A percentile compares a stretch with the other conserved stretches of the same genome.
These are phyloP conservation scores for Drosophila oshimai DNA, from an alignment of 1,140 invertebrate species.

Conservation along the genomic window DNA sequence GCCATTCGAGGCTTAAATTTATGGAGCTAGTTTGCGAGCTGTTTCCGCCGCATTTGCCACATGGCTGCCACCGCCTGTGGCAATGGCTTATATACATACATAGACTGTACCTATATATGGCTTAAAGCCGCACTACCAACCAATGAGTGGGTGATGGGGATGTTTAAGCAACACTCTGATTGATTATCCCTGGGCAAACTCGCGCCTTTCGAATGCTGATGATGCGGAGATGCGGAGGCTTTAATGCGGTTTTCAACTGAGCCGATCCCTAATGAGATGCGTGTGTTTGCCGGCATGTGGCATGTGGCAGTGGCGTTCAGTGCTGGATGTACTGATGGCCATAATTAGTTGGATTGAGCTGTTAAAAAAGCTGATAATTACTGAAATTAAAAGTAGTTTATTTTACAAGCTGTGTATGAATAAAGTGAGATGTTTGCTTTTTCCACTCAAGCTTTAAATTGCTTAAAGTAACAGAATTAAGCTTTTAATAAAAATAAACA, in stretches of 20 bases:
- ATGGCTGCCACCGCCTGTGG: conserved; percentile 27
- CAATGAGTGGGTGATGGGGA: too few relatives aligned
- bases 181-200: conserved; percentile 24
- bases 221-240: background rate
- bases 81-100: background rate
- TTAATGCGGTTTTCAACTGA: conserved; percentile 5
- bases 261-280: conserved; percentile 20
- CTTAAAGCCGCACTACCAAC: too few relatives aligned
- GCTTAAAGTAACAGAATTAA: too few relatives aligned
- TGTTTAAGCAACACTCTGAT: conserved; percentile 28
- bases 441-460: too few relatives aligned
- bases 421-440: too few relatives aligned
- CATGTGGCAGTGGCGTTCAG: background rate
- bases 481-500: too few relatives aligned
- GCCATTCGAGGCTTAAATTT: conserved; percentile 60
- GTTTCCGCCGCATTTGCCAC: conserved; percentile 69
- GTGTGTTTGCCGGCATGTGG: background rate
- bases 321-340: background rate
- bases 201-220: background rate
- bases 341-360: too few relatives aligned
- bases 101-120: background rate
- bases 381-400: too few relatives aligned
- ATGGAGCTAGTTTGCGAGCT: conserved; percentile 59
- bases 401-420: too few relatives aligned
- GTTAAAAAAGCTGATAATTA: background rate